phyloP scores from a whole-genome alignment of 1,140 invertebrate genomes.

The Macrobrachium rosenbergii region DNA sequence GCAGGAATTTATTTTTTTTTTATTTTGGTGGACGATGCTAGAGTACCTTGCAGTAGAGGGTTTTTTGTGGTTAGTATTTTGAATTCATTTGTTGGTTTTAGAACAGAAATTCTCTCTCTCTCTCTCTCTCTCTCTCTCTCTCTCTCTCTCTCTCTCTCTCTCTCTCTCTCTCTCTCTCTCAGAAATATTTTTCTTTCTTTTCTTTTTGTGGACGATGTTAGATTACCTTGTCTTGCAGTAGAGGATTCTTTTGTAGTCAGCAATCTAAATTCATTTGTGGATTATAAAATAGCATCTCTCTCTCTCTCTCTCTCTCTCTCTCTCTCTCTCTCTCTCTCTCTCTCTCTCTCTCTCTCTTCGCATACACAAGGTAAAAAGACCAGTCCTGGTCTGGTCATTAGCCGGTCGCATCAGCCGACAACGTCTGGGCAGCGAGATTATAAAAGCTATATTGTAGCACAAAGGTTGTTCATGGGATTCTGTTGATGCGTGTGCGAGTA shows the following conservation, averaged over 20 bases:
- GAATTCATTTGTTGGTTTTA: too few relatives aligned
- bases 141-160: not conserved
- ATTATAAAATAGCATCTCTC: not conserved
- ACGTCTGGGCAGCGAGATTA: too few relatives aligned
- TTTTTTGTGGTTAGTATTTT: not conserved
- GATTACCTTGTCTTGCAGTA: not conserved
- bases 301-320: not conserved
- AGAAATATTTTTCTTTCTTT: not conserved
- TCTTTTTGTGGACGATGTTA: not conserved
- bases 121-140: conserved; percentile 3
- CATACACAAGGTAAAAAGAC: too few relatives aligned
- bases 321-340: not conserved
- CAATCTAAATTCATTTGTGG: not conserved
- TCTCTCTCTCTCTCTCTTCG: not conserved
- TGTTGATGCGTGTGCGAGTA: too few relatives aligned
- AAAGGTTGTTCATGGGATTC: too few relatives aligned
- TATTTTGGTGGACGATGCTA: not conserved
- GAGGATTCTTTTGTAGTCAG: not conserved
- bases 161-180: not conserved
- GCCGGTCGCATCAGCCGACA: too few relatives aligned
- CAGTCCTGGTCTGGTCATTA: not conserved
- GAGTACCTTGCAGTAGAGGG: not conserved
- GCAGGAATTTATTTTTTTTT: not conserved
- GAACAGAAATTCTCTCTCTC: not conserved
- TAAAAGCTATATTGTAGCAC: too few relatives aligned